These are phyloP conservation scores for Pseudorectes ferrugineus DNA, from an alignment of 2,113 vertebrate species.

Conservation along the genomic window DNA sequence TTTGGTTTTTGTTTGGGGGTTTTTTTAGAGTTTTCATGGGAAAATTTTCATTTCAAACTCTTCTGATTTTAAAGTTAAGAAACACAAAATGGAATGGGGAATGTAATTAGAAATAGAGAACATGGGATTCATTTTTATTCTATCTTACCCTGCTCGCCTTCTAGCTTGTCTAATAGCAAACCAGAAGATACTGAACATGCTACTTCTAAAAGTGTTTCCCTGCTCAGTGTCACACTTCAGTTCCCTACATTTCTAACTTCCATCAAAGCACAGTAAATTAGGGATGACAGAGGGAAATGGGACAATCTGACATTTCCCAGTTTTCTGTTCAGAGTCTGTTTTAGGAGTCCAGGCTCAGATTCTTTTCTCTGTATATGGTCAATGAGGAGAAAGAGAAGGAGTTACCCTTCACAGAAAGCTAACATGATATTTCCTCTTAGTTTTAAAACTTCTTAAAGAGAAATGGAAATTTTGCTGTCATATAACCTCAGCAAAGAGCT, in stretches of 20 bases:
- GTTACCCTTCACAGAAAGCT: not conserved
- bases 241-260: not conserved
- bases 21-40: not conserved
- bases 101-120: not conserved
- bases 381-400: not conserved
- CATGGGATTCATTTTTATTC: rapidly evolving
- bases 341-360: not conserved
- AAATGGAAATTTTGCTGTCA: not conserved
- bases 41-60: not conserved
- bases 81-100: not conserved
- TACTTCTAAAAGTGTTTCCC: not conserved
- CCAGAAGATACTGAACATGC: not conserved
- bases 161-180: not conserved
- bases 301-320: not conserved
- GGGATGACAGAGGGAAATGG: not conserved
- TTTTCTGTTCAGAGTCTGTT: not conserved
- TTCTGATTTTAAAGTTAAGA: not conserved
- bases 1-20: rapidly evolving
- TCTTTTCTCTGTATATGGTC: not conserved
- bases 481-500: not conserved
- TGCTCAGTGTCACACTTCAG: not conserved
- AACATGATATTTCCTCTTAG: not conserved
- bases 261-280: not conserved
- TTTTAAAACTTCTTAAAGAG: not conserved
- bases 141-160: not conserved